Evolutionary conservation across 2,888 invertebrate genomes (phyloP), one percentile per base, ranked within the genome.

Genomic region (Elegia similella): DNA sequence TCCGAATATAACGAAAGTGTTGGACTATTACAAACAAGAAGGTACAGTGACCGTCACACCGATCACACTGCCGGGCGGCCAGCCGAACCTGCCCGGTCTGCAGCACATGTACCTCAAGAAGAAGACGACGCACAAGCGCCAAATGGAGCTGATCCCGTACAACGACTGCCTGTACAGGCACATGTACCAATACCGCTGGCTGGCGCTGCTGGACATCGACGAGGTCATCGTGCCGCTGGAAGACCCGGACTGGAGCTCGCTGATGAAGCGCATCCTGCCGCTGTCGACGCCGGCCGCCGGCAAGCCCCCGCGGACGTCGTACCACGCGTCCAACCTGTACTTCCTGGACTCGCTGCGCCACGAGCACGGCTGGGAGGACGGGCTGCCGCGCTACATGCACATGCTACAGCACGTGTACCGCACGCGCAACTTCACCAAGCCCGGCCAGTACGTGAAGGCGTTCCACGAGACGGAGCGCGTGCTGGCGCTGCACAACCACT

Each of bases 131-230:
- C 96, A 98, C 87, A 98, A 98, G 86, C 93, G 98, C 12, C 97
- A 98, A 82, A 98, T 98, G 88, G 98, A 98, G 86, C 93, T 98
- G 60, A 97, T 98, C 70, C 98, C 98, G 10, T 98, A 98, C 92
- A 98, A 98, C 84, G 98, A 98, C 84, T 98, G 98, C 77, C 93
- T 98, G 56, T 98, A 98, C 89, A 95, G 97, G 80, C 96, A 98
- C 80, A 94, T 98, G 92, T 96, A 98, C 82, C 93, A 95, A 65
- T 98, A 98, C 85, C 94, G 96, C 64, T 97, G 96, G 87, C 95
- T 98, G 56, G 97, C 96, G n/a, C 91, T 98, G 59, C 92, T 98
- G 55, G 98, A 98, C 82, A 96, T 97, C 65, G 98, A 98, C 86
- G 98, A 98, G 86, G 96, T 98, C 57, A 98, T 98, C 69, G 97